Evolutionary conservation across 2,113 vertebrate species (phyloP), one percentile per base, ranked within the genome.

Genomic region (Megaleporinus macrocephalus): DNA sequence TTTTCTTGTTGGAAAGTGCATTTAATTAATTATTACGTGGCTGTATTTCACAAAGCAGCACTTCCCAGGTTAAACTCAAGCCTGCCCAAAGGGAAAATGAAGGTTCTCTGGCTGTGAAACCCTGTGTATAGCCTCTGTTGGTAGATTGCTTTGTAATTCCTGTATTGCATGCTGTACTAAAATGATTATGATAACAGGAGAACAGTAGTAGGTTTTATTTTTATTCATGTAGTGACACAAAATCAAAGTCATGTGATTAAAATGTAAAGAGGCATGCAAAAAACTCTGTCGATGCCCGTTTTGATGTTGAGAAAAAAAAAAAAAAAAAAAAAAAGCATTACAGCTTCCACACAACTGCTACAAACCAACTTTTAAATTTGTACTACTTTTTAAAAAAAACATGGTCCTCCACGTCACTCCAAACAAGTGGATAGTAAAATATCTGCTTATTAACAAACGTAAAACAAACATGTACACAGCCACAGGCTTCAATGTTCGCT

Each of bases 381-480:
- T 18, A 70, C 33, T 70, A 41, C 18, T n/a, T 68, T 70, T 68
- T 70, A 44, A 7, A 36, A 41, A 41, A 70, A 70, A 70, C 22
- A 24, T 24, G 13, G 33, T 13, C 41, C 18, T 69, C 36, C 66
- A 69, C 22, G 22, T n/a, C n/a, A 26, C 57, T 61, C n/a, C 10
- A 13, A 44, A 44, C 12, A 70, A 12, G 12, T 70, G n/a, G 33
- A 44, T 20, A 41, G 65, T 14, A 65, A 65, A 29, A 22, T n/a
- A 22, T 44, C 15, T 36, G 15, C 15, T 33, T n/a, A 44, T 70
- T 10, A 44, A 44, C 33, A 41, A 70, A 24, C 33, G 13, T 1
- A 70, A 22, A 44, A 44, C 66, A 70, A n/a, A 44, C 66, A 7
- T 44, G 11, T 44, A 70, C 66, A 44, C 33, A 44, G 66, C 66